Base-by-base conservation (phyloP, 2,888 invertebrate species). In the Ligdia adustata region DNA sequence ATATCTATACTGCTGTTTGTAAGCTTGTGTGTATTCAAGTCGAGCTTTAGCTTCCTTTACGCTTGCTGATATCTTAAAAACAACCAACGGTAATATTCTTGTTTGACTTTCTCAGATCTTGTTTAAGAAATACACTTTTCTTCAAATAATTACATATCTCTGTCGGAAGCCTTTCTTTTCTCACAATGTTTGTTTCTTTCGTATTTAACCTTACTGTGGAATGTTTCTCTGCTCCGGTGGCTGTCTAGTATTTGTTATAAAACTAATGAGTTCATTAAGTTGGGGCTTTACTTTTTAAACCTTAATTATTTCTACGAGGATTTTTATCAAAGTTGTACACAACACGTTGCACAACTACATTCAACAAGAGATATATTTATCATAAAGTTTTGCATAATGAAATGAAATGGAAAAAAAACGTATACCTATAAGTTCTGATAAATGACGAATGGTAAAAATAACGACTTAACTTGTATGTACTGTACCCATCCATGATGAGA, bases 11-110 rank as follows among this genome's bases (percentile, higher is more conserved):
- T 12, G 27, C n/a, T n/a, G 27, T 18, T 35, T 11, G 11, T 11
- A 26, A 9, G 35, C 14, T 34, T 20, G 32, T 41, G 15, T 42
- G 9, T 41, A n/a, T n/a, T n/a, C n/a, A n/a, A n/a, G n/a, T 5
- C 12, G 11, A 16, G 32, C 14, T 35, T 29, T 24, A 29, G 9
- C 27, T 24, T 40, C 15, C 11, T 34, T 9, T 32, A 12, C 32
- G 37, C 12, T 16, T 31, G 26, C 27, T 40, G 66, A 62, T 64
- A 64, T 66, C 62, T 61, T 50, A 35, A 44, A 51, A 57, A 58
- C 57, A 61, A 53, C 58, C 52, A 67, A 66, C 66, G 67, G 70
- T 72, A 60, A 65, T 64, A 64, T 46, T 29, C 16, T 64, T 61
- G 64, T 75, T 72, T 67, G 57, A 47, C 57, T 66, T 67, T 63